Conservation (phyloP, 2,797 vertebrate species). For the Anomalospiza imberbis region DNA sequence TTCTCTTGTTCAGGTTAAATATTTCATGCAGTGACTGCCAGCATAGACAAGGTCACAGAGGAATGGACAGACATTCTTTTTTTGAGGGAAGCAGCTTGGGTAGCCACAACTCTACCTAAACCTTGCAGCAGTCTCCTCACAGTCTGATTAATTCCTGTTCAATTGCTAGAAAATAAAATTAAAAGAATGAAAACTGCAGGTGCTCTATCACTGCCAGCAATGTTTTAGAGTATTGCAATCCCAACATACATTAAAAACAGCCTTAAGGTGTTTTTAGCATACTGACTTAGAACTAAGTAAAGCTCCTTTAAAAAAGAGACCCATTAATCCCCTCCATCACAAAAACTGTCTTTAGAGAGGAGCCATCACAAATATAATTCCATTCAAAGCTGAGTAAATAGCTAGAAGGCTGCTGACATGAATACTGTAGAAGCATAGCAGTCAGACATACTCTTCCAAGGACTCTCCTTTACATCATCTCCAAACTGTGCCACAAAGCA, state of each 20-base stretch:
- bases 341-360: not conserved
- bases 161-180: slow-evolving; percentile 25
- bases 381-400: slow-evolving; percentile 10
- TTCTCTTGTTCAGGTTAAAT: not conserved
- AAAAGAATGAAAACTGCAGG: slow-evolving; percentile 14
- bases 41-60: not conserved
- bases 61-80: not conserved
- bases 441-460: not conserved
- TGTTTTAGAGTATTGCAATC: not conserved
- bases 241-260: not conserved
- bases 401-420: not conserved
- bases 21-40: not conserved
- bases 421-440: not conserved
- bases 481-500: not conserved
- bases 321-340: not conserved
- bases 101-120: not conserved
- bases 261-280: not conserved
- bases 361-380: not conserved
- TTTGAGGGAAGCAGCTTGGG: not conserved
- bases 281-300: not conserved
- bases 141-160: slow-evolving; percentile 6
- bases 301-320: not conserved
- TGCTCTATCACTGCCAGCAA: not conserved
- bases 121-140: not conserved
- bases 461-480: not conserved